Base-by-base conservation (phyloP, 1,140 invertebrate genomes). In the Hylaeus volcanicus region DNA sequence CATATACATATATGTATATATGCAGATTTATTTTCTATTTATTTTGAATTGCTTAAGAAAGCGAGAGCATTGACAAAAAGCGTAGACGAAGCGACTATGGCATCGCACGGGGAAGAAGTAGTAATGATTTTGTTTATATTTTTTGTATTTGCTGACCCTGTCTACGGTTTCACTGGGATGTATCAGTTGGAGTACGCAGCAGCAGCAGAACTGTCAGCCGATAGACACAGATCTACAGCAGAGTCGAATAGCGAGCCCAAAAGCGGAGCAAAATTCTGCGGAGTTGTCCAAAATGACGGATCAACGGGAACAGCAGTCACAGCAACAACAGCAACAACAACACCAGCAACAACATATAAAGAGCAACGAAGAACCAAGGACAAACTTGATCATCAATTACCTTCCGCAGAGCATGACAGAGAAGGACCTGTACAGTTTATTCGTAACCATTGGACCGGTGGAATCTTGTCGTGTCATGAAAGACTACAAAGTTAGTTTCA, bases 331-430 rank as follows among this genome's bases (percentile, higher is more conserved):
- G 41, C 74, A 85, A 66, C 83, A 89, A 37, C 75, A 85, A 60
- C 86, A 86, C 48, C 79, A 79, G 3, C 85, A 87, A 61, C 87
- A 86, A 0, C 85, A 88, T 39, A 84, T 15, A 26, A 86, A 89
- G 74, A 60, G 64, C 73, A 89, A 90, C n/a, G 90, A 91, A 41
- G 93, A 93, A 43, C 75, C 92, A 69, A 90, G 93, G 83, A 97
- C 97, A 12, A 99, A 99, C 93, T 94, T 99, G 78, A 99, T 99
- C 81, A 96, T 99, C 86, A 99, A 99, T 93, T 99, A 99, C 92
- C 94, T 99, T 81, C 98, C 98, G 12, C 98, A 99, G 92, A 97
- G 95, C 84, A 96, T 98, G 94, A 97, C 96, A 1, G 98, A 99
- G 91, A 97, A 97, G 87, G 98, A 99, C 88, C 95, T 99, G 53